Conservation (phyloP, 2,113 vertebrate species). For the Megalops atlanticus region DNA sequence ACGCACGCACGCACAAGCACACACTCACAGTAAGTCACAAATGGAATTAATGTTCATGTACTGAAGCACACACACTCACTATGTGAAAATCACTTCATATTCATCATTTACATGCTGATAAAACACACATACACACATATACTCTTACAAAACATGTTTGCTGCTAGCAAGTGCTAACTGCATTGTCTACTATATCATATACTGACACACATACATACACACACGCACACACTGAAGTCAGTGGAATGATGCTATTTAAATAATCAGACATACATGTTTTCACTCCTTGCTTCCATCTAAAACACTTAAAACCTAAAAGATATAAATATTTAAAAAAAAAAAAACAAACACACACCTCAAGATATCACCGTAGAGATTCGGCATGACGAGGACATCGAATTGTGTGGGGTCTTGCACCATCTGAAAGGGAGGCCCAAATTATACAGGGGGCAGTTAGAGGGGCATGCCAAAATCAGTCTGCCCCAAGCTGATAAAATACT, state of each 20-base stretch:
- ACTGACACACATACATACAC: neutral
- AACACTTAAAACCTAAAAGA: neutral
- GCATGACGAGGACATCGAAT: slow-evolving; percentile 97
- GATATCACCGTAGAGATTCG: slow-evolving; percentile 94
- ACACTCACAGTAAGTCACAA: too few species aligned
- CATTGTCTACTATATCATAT: too few species aligned
- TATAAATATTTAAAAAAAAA: too few species aligned
- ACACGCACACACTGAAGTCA: neutral
- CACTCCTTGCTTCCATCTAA: neutral
- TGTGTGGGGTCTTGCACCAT: slow-evolving; percentile 96
- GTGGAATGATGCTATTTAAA: neutral
- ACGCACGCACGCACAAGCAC: neutral
- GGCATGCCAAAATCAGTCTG: too few species aligned
- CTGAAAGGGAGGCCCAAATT: slow-evolving; percentile 57
- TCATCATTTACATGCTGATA: too few species aligned
- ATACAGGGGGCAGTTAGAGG: neutral
- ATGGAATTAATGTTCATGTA: too few species aligned
- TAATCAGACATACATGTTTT: neutral
- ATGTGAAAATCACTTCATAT: neutral
- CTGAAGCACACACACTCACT: neutral
- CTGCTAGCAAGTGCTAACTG: too few species aligned
- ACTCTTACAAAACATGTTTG: too few species aligned
- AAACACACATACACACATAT: too few species aligned
- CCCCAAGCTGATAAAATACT: too few species aligned
- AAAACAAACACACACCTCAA: slow-evolving; percentile 77